Conservation (phyloP, 2,888 invertebrate genomes). For the Chironomus tentans region DNA sequence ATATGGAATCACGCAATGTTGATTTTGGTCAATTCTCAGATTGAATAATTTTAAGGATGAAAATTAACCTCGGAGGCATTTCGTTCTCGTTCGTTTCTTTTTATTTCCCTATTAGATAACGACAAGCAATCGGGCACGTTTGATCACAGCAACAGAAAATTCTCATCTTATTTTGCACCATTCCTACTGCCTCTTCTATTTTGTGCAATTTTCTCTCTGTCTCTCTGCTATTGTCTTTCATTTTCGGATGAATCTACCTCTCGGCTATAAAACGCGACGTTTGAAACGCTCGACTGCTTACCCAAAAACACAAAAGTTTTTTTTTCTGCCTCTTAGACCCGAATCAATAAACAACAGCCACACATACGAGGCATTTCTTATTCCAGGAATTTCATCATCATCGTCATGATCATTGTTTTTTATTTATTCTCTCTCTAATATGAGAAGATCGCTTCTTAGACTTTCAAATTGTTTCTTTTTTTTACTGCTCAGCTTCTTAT, state of each 20-base stretch:
- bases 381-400: slow-evolving; percentile 24
- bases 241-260: neutral
- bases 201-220: slow-evolving; percentile 1
- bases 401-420: neutral
- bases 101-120: slow-evolving; percentile 14
- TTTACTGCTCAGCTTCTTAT: neutral
- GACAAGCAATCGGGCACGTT: slow-evolving; percentile 11
- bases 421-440: neutral
- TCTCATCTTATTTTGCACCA: neutral
- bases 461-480: no score
- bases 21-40: slow-evolving; percentile 10
- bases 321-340: no score
- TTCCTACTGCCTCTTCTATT: neutral
- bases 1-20: slow-evolving; percentile 11
- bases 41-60: neutral
- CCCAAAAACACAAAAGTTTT: neutral
- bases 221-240: neutral
- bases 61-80: neutral
- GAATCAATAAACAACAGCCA: neutral
- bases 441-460: neutral
- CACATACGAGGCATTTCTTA: neutral
- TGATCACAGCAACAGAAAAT: no score
- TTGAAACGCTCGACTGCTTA: neutral
- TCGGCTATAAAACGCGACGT: slow-evolving; percentile 9
- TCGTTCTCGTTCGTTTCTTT: neutral